Evolutionary conservation across 2,797 vertebrate genomes (phyloP), one percentile per base, ranked within the genome.

Genomic region (Sandelia bainsii): DNA sequence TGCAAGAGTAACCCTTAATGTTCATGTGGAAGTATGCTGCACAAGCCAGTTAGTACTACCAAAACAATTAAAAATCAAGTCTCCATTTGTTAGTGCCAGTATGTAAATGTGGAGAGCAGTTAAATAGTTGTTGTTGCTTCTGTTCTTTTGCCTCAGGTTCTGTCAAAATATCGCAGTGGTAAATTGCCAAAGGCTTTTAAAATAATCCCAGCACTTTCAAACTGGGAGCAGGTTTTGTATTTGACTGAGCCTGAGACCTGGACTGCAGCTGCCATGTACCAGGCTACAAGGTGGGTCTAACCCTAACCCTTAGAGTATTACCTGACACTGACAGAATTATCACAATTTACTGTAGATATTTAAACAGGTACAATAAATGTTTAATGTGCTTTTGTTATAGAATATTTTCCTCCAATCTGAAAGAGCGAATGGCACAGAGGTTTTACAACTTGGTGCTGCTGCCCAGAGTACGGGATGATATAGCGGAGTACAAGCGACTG

Each of bases 161-260:
- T 99, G 56, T 97, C 96, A 4, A 97, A 93, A 74, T 99, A 99
- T 79, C 96, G 98, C 60, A 99, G 98, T 0, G 98, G 98, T 29
- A 99, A 99, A 71, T 93, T 99, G 20, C 98, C 98, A 62, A 99
- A 99, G 82, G 98, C 98, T 0, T 99, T 99, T 87, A 99, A 99
- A 91, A 97, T 99, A 77, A 96, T 99, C 62, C 98, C 98, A 6
- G 96, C 98, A 0, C 92, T 99, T 53, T 95, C 97, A 78, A 99
- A 99, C 91, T 99, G 98, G 98, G 98, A 99, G 83, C 98, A 99
- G 90, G 94, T 99, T 69, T 95, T 99, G 32, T 99, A 99, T 79
- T 84, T 99, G 88, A 99, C 98, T 0, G 97, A 98, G 61, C 98
- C 98, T 0, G 97, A 99, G 89, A 85, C 91, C 0, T 99, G 98